Conservation (phyloP, 2,113 vertebrate species). For the Nothocercus nigrocapillus region DNA sequence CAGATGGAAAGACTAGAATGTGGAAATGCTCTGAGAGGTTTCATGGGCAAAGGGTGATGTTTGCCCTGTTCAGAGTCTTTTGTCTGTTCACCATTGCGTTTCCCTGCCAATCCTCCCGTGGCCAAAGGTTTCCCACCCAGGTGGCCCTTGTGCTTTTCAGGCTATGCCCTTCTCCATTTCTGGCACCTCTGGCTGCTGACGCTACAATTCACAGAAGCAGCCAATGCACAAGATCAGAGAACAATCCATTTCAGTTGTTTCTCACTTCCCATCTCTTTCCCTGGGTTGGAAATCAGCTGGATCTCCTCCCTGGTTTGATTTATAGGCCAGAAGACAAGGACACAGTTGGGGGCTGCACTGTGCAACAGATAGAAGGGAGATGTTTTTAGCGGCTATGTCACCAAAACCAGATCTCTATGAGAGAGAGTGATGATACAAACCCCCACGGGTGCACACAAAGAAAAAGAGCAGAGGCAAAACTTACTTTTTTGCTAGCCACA, state of each 20-base stretch:
- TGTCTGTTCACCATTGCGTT: rapidly evolving
- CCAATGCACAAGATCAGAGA: background rate
- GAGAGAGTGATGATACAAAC: background rate
- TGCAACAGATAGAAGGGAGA: constrained; percentile 29
- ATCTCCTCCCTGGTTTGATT: background rate
- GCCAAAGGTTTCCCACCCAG: background rate
- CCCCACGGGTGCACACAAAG: background rate
- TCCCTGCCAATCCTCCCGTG: background rate
- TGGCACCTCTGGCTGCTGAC: background rate
- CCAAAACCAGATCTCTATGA: background rate
- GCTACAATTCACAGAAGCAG: background rate
- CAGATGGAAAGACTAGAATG: background rate
- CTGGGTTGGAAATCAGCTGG: background rate
- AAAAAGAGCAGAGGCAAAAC: background rate
- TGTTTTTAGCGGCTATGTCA: background rate
- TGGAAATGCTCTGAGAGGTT: constrained; percentile 4
- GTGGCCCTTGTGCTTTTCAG: rapidly evolving
- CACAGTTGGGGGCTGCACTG: background rate
- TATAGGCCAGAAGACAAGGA: background rate
- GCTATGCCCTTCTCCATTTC: background rate
- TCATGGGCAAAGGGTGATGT: background rate
- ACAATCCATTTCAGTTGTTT: background rate
- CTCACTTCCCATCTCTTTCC: background rate
- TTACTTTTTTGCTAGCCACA: background rate
- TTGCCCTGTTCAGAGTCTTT: background rate